Evolutionary conservation across 2,888 invertebrate species (phyloP).

Genomic region (Psylliodes chrysocephalus): DNA sequence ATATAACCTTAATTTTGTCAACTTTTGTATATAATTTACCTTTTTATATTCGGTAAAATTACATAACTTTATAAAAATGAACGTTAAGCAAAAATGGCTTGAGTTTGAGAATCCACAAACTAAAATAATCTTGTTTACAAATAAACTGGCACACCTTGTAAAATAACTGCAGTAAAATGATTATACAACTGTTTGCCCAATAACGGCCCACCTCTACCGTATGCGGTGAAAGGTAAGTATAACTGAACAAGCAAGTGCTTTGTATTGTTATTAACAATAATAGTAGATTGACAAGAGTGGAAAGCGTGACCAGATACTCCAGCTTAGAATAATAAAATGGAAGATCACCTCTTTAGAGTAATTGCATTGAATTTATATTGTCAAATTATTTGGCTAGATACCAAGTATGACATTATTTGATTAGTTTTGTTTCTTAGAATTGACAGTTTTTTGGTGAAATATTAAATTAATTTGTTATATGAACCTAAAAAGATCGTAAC

Average conservation of each 20-base stretch:
- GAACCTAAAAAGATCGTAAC: too few relatives aligned
- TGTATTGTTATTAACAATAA: conserved; percentile 52
- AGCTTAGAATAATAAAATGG: conserved; percentile 19
- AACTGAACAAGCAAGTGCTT: conserved; percentile 41
- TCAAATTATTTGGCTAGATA: background rate
- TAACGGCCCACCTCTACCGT: conserved; percentile 12
- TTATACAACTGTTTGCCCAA: background rate
- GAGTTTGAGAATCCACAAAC: too few relatives aligned
- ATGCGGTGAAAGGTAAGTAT: conserved; percentile 47
- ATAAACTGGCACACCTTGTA: too few relatives aligned
- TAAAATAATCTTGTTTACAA: too few relatives aligned
- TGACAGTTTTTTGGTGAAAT: background rate
- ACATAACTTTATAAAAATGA: too few relatives aligned
- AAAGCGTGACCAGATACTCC: conserved; percentile 51
- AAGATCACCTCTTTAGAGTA: conserved; percentile 6
- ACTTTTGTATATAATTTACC: too few relatives aligned
- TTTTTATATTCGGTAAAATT: too few relatives aligned
- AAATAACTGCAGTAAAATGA: too few relatives aligned
- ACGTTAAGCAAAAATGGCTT: too few relatives aligned
- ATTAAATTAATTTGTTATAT: too few relatives aligned
- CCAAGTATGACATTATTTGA: background rate
- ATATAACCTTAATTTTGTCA: too few relatives aligned
- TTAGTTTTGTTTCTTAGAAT: background rate
- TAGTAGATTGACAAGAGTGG: conserved; percentile 52
- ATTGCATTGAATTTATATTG: conserved; percentile 9